A percentile compares a stretch with the other conserved stretches of the same genome.
Conservation (phyloP, 64 coral and sea anemone species). For the Dendrophyllia cribrosa region DNA sequence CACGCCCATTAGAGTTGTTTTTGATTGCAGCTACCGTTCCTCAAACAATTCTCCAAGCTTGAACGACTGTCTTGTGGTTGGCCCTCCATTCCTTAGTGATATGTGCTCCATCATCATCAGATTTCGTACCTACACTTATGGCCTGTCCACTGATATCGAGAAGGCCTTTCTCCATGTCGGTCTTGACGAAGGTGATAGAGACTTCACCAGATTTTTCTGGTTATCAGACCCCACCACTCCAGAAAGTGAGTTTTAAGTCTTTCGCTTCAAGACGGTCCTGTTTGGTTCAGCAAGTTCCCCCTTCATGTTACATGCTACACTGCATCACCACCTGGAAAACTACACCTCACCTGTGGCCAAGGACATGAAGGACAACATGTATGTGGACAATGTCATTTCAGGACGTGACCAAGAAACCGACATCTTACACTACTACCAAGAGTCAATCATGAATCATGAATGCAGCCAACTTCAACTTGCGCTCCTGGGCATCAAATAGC, state of each 20-base stretch:
- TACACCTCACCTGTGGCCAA: constrained; percentile 8
- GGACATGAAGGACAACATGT: constrained; percentile 66
- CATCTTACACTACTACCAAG: neutral
- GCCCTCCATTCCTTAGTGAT: constrained; percentile 22
- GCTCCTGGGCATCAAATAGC: constrained; percentile 55
- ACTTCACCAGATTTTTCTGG: constrained; percentile 52
- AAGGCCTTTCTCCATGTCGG: constrained; percentile 48
- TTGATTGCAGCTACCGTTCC: constrained; percentile 34
- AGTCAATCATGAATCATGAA: constrained; percentile 37
- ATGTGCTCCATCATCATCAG: constrained; percentile 10
- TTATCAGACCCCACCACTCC: constrained; percentile 39
- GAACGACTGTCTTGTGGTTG: constrained; percentile 40
- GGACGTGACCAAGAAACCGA: constrained; percentile 20
- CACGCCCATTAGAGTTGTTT: constrained; percentile 52
- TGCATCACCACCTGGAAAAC: constrained; percentile 13
- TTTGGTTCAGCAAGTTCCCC: constrained; percentile 67
- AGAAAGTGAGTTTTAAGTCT: constrained; percentile 59
- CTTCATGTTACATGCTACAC: constrained; percentile 34
- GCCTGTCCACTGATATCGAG: constrained; percentile 56
- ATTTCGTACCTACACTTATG: constrained; percentile 33
- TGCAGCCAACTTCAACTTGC: constrained; percentile 34
- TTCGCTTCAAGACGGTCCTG: constrained; percentile 56
- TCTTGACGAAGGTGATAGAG: constrained; percentile 30
- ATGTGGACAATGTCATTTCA: constrained; percentile 63
- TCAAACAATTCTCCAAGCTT: constrained; percentile 34